A percentile compares a stretch with the other conserved stretches of the same genome.
phyloP scores from a whole-genome alignment of 2,797 vertebrate species.

The Sciurus vulgaris region DNA sequence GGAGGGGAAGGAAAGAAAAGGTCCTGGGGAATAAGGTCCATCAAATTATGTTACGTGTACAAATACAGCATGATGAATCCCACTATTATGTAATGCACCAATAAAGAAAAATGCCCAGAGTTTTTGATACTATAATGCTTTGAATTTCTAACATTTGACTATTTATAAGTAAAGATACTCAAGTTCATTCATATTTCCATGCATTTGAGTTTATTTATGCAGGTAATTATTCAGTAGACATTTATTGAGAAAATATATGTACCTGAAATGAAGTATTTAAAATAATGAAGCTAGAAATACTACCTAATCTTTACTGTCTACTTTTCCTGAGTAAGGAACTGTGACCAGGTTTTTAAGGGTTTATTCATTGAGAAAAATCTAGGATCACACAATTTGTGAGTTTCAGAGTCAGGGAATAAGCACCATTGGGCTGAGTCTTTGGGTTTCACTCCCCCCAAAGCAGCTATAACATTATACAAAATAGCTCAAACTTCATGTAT shows the following conservation, averaged over 20 bases:
- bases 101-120: background rate
- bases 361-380: background rate
- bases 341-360: background rate
- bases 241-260: background rate
- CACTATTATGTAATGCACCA: no score
- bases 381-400: background rate
- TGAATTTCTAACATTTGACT: background rate
- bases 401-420: background rate
- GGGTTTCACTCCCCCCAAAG: background rate
- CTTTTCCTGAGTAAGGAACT: background rate
- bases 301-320: background rate
- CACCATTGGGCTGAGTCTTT: background rate
- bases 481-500: background rate
- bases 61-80: no score
- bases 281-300: background rate
- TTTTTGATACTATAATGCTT: background rate
- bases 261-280: constrained; percentile 6
- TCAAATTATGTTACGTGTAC: no score
- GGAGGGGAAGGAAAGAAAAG: no score
- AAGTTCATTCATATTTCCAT: background rate
- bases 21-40: no score
- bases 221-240: background rate
- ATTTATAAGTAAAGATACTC: constrained; percentile 10
- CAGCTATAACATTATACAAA: background rate
- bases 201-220: background rate